Evolutionary conservation across 2,113 vertebrate species (phyloP).

Genomic region (Bubo blakistoni): DNA sequence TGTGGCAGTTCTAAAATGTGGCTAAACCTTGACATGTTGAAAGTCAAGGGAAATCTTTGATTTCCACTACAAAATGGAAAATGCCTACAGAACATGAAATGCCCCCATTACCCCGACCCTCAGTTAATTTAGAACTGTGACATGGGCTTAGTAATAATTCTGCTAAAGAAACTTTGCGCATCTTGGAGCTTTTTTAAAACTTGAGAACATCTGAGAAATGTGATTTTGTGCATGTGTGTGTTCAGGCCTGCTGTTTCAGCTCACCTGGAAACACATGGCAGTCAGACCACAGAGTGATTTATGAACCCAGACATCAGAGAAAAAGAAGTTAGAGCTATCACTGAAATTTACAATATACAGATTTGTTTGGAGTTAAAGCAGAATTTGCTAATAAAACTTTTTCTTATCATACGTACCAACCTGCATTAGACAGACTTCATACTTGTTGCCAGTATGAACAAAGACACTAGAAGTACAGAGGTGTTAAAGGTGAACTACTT

Average conservation of each 20-base stretch:
- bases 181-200: background rate
- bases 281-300: background rate
- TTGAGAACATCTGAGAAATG: background rate
- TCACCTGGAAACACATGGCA: background rate
- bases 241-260: background rate
- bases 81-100: background rate
- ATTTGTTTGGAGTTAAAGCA: background rate
- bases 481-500: background rate
- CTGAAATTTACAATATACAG: background rate
- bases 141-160: background rate
- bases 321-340: background rate
- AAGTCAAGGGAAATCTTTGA: background rate
- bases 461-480: background rate
- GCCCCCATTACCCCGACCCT: accelerated
- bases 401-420: background rate
- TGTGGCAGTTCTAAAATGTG: background rate
- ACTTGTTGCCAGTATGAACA: background rate
- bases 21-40: background rate
- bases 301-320: background rate
- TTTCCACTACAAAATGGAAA: background rate
- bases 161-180: background rate
- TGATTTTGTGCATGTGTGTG: background rate
- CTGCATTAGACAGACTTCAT: background rate
- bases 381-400: background rate
- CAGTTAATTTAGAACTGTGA: background rate